A percentile compares a stretch with the other conserved stretches of the same genome.
These are phyloP conservation scores for Indri indri DNA, from an alignment of 2,113 vertebrate genomes.

Conservation along the genomic window DNA sequence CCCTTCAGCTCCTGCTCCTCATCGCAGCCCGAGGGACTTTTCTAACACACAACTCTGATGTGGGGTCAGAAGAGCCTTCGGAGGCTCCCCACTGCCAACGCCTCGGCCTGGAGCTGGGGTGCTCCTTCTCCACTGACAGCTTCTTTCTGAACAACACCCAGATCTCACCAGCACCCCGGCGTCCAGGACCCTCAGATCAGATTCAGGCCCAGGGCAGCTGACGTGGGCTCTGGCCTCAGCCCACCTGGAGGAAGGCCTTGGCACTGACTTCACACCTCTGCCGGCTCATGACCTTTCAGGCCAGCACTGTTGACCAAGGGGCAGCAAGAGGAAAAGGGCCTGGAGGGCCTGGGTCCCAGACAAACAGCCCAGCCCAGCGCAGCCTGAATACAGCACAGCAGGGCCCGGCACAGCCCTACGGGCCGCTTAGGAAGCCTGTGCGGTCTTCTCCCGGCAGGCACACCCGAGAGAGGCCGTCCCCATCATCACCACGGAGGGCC, in stretches of 20 bases:
- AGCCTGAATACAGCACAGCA: neutral
- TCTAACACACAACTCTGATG: too few relatives aligned
- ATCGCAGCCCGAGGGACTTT: neutral
- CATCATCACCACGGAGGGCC: neutral
- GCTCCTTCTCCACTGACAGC: neutral
- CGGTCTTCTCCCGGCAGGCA: neutral
- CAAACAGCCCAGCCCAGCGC: neutral
- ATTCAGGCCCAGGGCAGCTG: neutral
- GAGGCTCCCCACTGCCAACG: neutral
- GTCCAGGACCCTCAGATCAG: neutral
- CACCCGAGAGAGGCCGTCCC: neutral
- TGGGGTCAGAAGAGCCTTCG: fast-evolving
- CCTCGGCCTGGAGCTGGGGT: neutral
- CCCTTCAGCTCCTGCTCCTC: neutral
- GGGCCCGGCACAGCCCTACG: neutral
- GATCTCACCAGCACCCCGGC: neutral
- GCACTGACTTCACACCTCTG: neutral
- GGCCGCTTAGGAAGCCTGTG: neutral
- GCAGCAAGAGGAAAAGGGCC: neutral
- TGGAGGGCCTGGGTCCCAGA: neutral
- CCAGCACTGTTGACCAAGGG: neutral
- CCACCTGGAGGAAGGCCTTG: neutral
- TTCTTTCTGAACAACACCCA: neutral
- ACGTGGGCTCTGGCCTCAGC: neutral
- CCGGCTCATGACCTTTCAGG: neutral